These are phyloP conservation scores for Solen grandis DNA, from an alignment of 1,140 invertebrate genomes.

Conservation along the genomic window DNA sequence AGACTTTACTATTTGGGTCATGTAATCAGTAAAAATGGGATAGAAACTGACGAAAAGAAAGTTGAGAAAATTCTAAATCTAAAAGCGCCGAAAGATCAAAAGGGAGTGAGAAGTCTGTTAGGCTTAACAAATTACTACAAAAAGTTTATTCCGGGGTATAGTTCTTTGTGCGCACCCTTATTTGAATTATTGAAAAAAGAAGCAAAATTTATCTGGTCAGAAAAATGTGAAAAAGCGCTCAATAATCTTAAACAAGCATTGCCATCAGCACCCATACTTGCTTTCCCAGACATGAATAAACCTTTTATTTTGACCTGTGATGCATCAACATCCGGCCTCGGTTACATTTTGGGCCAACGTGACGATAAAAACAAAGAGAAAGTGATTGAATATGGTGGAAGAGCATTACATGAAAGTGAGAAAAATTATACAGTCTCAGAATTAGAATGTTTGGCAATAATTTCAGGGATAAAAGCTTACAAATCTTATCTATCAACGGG, in stretches of 20 bases:
- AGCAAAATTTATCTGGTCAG: slow-evolving; percentile 42
- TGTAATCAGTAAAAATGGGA: slow-evolving; percentile 21
- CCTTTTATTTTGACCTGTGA: slow-evolving; percentile 57
- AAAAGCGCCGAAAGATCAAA: slow-evolving; percentile 62
- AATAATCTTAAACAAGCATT: slow-evolving; percentile 46
- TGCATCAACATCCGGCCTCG: slow-evolving; percentile 34
- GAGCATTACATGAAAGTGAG: slow-evolving; percentile 29
- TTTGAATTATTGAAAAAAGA: slow-evolving; percentile 79
- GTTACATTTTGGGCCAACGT: slow-evolving; percentile 24
- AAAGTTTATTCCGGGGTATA: slow-evolving; percentile 72
- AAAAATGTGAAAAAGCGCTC: slow-evolving; percentile 49
- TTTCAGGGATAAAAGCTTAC: slow-evolving; percentile 19
- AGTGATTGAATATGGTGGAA: slow-evolving; percentile 44
- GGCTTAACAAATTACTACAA: slow-evolving; percentile 80
- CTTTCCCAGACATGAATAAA: slow-evolving; percentile 50
- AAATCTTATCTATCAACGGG: slow-evolving; percentile 43
- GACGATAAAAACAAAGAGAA: slow-evolving; percentile 27
- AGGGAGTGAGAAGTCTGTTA: slow-evolving; percentile 79
- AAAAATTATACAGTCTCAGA: slow-evolving; percentile 30
- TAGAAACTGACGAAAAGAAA: slow-evolving; percentile 51
- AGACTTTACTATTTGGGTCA: slow-evolving; percentile 44
- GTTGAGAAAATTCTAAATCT: slow-evolving; percentile 46
- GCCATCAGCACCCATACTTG: slow-evolving; percentile 43
- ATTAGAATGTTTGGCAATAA: slow-evolving; percentile 45
- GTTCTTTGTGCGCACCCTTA: slow-evolving; percentile 73